phyloP scores from a whole-genome alignment of 1,140 invertebrate genomes.

The Atopsyche davidsoni region DNA sequence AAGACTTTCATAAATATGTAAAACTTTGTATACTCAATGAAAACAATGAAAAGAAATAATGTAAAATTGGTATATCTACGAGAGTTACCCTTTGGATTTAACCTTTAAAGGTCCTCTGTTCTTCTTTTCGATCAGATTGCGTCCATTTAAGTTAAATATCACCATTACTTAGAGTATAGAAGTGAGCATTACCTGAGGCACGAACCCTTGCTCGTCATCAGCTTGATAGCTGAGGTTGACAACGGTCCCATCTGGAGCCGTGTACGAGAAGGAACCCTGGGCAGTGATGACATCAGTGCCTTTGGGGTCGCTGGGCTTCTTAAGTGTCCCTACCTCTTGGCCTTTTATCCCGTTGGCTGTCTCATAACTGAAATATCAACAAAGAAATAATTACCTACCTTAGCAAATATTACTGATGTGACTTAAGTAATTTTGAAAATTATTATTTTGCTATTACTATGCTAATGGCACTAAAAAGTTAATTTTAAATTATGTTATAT shows the following conservation, averaged over 20 bases:
- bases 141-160: background rate
- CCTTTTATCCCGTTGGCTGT: slow-evolving; percentile 68
- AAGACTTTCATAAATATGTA: too few relatives aligned
- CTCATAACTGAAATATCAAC: slow-evolving; percentile 57
- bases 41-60: too few relatives aligned
- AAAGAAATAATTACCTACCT: too few relatives aligned
- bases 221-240: slow-evolving; percentile 72
- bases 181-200: slow-evolving; percentile 56
- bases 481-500: too few relatives aligned
- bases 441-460: background rate
- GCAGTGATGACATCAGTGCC: slow-evolving; percentile 57
- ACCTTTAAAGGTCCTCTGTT: too few relatives aligned
- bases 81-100: too few relatives aligned
- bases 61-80: too few relatives aligned
- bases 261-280: slow-evolving; percentile 72
- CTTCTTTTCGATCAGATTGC: too few relatives aligned
- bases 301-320: slow-evolving; percentile 55
- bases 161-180: slow-evolving; percentile 4
- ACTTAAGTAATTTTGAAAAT: too few relatives aligned
- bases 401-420: too few relatives aligned
- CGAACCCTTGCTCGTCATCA: slow-evolving; percentile 71
- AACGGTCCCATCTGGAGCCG: slow-evolving; percentile 71
- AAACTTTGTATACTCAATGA: too few relatives aligned
- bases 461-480: too few relatives aligned
- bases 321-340: slow-evolving; percentile 58